phyloP scores from a whole-genome alignment of 1,140 invertebrate genomes.

The Hypsibius dujardini region DNA sequence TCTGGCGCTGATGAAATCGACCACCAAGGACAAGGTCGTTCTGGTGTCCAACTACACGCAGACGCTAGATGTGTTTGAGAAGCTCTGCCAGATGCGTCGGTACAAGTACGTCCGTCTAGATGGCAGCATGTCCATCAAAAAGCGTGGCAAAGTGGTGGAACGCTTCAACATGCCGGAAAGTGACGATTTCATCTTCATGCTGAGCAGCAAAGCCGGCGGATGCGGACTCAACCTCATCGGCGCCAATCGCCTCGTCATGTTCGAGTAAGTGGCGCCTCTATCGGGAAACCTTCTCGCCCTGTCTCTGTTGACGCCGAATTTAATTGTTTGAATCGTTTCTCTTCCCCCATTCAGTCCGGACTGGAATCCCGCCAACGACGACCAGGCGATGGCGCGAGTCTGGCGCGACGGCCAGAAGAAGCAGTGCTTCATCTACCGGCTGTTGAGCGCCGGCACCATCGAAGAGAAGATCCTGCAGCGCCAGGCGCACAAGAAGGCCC shows the following conservation, averaged over 20 bases:
- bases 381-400: slow-evolving; percentile 97
- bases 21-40: slow-evolving; percentile 85
- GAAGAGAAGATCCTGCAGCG: slow-evolving; percentile 99
- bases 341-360: slow-evolving; percentile 45
- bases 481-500: slow-evolving; percentile 94
- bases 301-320: too few relatives aligned
- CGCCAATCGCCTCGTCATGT: slow-evolving; percentile 88
- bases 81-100: slow-evolving; percentile 50
- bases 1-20: slow-evolving; percentile 68
- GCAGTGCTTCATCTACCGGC: slow-evolving; percentile 83
- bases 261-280: slow-evolving; percentile 41
- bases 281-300: too few relatives aligned
- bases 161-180: slow-evolving; percentile 76
- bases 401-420: slow-evolving; percentile 99
- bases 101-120: slow-evolving; percentile 71
- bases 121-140: slow-evolving; percentile 94
- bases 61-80: slow-evolving; percentile 90
- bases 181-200: slow-evolving; percentile 79
- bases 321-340: too few relatives aligned
- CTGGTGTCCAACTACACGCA: slow-evolving; percentile 98
- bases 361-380: slow-evolving; percentile 99
- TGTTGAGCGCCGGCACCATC: slow-evolving; percentile 68
- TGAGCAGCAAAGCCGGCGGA: slow-evolving; percentile 97
- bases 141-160: slow-evolving; percentile 85
- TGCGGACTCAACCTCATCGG: slow-evolving; percentile 80